Base-by-base conservation (phyloP, 2,888 invertebrate genomes). In the Ypsolopha sequella region DNA sequence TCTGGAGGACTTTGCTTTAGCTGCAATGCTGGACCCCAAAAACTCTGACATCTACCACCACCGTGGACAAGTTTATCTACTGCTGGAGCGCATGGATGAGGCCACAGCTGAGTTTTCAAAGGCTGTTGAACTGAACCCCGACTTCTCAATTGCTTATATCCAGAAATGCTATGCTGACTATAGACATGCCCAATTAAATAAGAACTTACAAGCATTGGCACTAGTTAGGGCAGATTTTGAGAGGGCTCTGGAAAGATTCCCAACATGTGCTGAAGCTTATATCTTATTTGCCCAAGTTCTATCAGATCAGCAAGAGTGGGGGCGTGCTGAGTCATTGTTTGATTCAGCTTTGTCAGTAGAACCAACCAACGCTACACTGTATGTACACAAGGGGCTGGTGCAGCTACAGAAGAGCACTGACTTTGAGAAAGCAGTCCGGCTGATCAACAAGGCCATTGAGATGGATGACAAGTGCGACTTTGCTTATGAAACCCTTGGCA, bases 401-500 rank as follows among this genome's bases (percentile, higher is more conserved):
- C 88, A 92, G 60, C 82, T 98, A 52, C 96, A 96, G 68, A 95
- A 95, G 91, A 93, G 91, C 60, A 93, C 93, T 53, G 93, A 96
- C 66, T 89, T 95, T 55, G 91, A 93, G 9, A 91, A 91, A 65
- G 94, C 96, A 24, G 89, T 95, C 0, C 88, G 90, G 58, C 85
- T 93, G 54, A 93, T 98, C 65, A 91, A 91, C 56, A 90, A 92
- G 73, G 96, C 96, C 1, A 91, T 98, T 58, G 90, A 93, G 69
- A 88, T 96, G 63, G 98, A 98, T 82, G 92, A 94, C 50, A 95
- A 94, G 75, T 98, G 97, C 87, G 95, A 96, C 80, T 93, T 97
- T 87, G 98, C 96, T 7, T 97, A 95, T 76, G 98, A 98, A 87
- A 97, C 97, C 45, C 87, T 98, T 55, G 98, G 96, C 60, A 96